Evolutionary conservation across 1,140 invertebrate genomes (phyloP), one percentile per base, ranked within the genome.

Genomic region (Eupristina koningsbergeri): DNA sequence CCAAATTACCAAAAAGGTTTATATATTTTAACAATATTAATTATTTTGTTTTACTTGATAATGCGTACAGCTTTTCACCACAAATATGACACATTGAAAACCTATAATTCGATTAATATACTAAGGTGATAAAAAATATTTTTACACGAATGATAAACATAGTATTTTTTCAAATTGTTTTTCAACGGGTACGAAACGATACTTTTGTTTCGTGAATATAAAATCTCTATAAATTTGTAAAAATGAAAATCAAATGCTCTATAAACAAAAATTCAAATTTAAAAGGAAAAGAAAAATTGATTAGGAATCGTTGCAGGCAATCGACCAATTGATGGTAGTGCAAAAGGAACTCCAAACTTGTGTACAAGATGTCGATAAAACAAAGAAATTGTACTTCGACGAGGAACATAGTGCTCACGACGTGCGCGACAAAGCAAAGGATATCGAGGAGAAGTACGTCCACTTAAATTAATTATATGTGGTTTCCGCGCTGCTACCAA

Each of bases 391-490:
- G 0, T 99, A 99, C 91, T 98, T 97, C 87, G 97, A 99, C 86
- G 98, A 99, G 88, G 98, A 99, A 90, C 97, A 98, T 87, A 95
- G 97, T 47, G 97, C 98, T 17, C 97, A 98, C 88, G 98, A 99
- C 89, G 98, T 98, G 0, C 94, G 98, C 67, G 97, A 98, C 88
- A 99, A 99, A 90, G 97, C 98, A 78, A 96, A 96, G 86, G 98
- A 99, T 85, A 98, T 98, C 84, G 98, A 99, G 91, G 98, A 99
- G 93, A 99, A 98, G 96, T 98, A 93, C 93, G 94, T 93, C 7
- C 6, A 22, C 45, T 29, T 53, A 17, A 19, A 41, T 13, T 50
- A 50, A 75, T 47, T 17, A 39, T 41, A 19, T 1, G 13, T 39
- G 3, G n/a, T n/a, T n/a, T n/a, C n/a, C 22, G 3, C 7, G 17